Evolutionary conservation across 2,797 vertebrate species (phyloP).

Genomic region (Acipenser ruthenus): DNA sequence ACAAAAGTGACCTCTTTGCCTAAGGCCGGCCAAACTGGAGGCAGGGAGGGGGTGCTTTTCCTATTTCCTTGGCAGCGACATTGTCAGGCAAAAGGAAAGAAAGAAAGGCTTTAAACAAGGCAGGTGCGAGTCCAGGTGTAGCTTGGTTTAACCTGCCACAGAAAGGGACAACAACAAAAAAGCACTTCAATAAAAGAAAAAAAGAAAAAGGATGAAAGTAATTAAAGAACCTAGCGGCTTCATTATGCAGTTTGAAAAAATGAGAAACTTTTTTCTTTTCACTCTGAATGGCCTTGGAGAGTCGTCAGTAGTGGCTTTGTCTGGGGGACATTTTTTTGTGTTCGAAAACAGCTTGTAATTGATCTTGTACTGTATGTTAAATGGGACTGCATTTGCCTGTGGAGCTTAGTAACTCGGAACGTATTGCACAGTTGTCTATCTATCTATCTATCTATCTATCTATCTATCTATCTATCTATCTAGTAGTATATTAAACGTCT

Average conservation of each 20-base stretch:
- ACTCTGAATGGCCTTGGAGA: too few species aligned
- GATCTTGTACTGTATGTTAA: too few species aligned
- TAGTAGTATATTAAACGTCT: too few species aligned
- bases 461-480: too few species aligned
- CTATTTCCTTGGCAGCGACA: constrained; percentile 1
- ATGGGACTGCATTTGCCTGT: too few species aligned
- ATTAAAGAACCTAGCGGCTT: background rate
- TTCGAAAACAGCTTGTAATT: too few species aligned
- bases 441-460: too few species aligned
- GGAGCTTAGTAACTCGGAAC: too few species aligned
- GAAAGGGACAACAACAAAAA: constrained; percentile 6
- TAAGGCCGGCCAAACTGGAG: background rate
- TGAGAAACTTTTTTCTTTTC: too few species aligned
- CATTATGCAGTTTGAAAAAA: background rate
- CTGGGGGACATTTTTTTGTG: too few species aligned
- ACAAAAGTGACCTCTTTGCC: background rate
- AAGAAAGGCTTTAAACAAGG: constrained; percentile 3
- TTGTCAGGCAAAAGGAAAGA: background rate
- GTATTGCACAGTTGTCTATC: too few species aligned
- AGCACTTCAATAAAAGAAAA: constrained; percentile 8
- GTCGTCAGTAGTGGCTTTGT: too few species aligned
- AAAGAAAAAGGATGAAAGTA: background rate
- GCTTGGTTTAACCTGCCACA: constrained; percentile 10
- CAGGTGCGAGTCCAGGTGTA: constrained; percentile 22
- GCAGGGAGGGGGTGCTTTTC: background rate